These are phyloP conservation scores for Rhinogobius similis DNA, from an alignment of 2,113 vertebrate species.

Conservation along the genomic window DNA sequence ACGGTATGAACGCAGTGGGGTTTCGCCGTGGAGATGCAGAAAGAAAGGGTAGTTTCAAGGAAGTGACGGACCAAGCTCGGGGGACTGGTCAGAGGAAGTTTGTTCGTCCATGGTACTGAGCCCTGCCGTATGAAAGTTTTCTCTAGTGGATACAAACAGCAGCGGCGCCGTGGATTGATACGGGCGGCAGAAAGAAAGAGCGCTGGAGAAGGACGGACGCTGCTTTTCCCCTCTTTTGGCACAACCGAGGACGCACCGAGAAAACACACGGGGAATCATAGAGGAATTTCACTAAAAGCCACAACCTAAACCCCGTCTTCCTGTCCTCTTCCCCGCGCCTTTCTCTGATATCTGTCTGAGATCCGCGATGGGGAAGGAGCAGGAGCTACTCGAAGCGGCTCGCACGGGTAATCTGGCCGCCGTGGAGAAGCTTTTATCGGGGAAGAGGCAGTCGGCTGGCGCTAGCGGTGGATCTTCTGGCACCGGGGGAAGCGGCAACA, in stretches of 20 bases:
- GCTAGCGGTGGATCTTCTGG: slow-evolving; percentile 74
- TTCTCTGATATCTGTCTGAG: slow-evolving; percentile 30
- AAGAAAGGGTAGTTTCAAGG: slow-evolving; percentile 69
- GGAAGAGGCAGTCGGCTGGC: slow-evolving; percentile 86
- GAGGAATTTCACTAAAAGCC: slow-evolving; percentile 53
- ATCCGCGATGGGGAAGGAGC: slow-evolving; percentile 92
- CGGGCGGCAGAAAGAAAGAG: slow-evolving; percentile 39
- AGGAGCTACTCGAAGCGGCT: slow-evolving; percentile 95
- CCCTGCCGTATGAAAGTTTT: slow-evolving; percentile 73
- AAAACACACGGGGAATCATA: slow-evolving; percentile 27
- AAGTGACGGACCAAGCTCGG: slow-evolving; percentile 78
- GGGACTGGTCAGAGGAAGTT: slow-evolving; percentile 79
- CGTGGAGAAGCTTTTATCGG: slow-evolving; percentile 93
- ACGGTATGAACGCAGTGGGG: slow-evolving; percentile 15
- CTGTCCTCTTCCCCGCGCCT: slow-evolving; percentile 47
- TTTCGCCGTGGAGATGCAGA: slow-evolving; percentile 51
- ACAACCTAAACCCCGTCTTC: slow-evolving; percentile 33
- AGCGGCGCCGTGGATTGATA: slow-evolving; percentile 54
- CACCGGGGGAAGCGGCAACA: slow-evolving; percentile 71
- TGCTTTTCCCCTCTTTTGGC: slow-evolving; percentile 22
- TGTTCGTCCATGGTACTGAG: slow-evolving; percentile 58
- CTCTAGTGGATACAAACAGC: slow-evolving; percentile 47
- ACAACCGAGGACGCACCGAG: slow-evolving; percentile 12
- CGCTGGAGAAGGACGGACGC: slow-evolving; percentile 24
- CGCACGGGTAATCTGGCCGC: slow-evolving; percentile 92